phyloP scores from a whole-genome alignment of 2,797 vertebrate genomes.

The Gymnothorax javanicus region DNA sequence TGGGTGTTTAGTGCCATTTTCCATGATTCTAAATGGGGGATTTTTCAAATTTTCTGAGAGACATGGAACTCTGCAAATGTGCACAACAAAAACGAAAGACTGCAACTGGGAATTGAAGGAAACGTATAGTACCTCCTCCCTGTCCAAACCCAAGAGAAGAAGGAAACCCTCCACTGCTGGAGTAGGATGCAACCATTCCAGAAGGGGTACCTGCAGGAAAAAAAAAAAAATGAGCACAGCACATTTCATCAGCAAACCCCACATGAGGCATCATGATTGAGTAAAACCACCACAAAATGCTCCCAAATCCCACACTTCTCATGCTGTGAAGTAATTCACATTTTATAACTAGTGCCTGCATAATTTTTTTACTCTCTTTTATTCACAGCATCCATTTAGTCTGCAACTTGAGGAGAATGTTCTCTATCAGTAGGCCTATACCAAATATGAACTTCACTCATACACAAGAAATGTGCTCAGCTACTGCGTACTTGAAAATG shows the following conservation, averaged over 20 bases:
- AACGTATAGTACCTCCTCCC: constrained; percentile 68
- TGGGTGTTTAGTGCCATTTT: neutral
- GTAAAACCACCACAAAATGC: neutral
- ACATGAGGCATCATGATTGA: too few species aligned
- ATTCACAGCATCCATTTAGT: too few species aligned
- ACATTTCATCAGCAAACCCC: constrained; percentile 1
- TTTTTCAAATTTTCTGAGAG: too few species aligned
- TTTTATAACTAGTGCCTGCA: neutral
- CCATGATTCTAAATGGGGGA: neutral
- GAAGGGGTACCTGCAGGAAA: constrained; percentile 69
- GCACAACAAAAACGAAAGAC: constrained; percentile 15
- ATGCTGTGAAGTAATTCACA: neutral
- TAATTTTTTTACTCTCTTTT: neutral
- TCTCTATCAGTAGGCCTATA: neutral
- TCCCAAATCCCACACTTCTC: neutral
- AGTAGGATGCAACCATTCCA: constrained; percentile 75
- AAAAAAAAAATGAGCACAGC: neutral
- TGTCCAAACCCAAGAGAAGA: constrained; percentile 75
- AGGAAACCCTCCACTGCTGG: constrained; percentile 76
- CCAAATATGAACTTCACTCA: neutral
- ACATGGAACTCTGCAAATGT: too few species aligned
- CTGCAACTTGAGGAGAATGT: too few species aligned
- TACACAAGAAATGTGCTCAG: neutral
- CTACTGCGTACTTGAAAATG: neutral
- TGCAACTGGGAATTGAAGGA: constrained; percentile 27